phyloP scores from a whole-genome alignment of 2,888 invertebrate species.

The Ophonus ardosiacus region DNA sequence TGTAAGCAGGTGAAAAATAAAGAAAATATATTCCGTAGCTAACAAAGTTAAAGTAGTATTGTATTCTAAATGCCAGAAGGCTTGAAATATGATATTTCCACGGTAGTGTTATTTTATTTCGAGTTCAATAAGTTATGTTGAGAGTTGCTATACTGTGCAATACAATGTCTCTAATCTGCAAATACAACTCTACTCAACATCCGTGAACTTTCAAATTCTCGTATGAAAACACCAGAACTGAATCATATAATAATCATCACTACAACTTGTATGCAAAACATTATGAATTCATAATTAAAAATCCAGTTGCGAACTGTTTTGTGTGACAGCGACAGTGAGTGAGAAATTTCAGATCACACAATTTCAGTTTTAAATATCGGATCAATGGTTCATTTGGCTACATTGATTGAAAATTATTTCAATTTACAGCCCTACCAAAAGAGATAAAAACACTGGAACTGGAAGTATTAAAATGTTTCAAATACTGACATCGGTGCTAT shows the following conservation, averaged over 20 bases:
- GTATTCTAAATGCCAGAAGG: neutral
- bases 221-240: neutral
- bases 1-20: too few relatives aligned
- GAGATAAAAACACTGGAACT: neutral
- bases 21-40: too few relatives aligned
- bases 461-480: neutral
- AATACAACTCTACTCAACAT: neutral
- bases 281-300: neutral
- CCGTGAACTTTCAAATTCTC: neutral
- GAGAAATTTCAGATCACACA: neutral
- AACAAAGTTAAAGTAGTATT: neutral
- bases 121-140: neutral
- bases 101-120: neutral
- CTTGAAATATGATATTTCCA: neutral
- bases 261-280: neutral
- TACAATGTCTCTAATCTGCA: neutral
- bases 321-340: neutral
- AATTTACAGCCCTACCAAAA: neutral
- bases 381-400: slow-evolving; percentile 22
- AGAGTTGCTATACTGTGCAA: neutral
- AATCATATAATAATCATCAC: neutral
- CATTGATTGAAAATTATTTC: slow-evolving; percentile 19
- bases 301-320: neutral
- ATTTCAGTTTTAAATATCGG: slow-evolving; percentile 14
- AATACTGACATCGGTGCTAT: neutral